phyloP scores from a whole-genome alignment of 2,888 invertebrate genomes.

The Nasonovia ribisnigri region DNA sequence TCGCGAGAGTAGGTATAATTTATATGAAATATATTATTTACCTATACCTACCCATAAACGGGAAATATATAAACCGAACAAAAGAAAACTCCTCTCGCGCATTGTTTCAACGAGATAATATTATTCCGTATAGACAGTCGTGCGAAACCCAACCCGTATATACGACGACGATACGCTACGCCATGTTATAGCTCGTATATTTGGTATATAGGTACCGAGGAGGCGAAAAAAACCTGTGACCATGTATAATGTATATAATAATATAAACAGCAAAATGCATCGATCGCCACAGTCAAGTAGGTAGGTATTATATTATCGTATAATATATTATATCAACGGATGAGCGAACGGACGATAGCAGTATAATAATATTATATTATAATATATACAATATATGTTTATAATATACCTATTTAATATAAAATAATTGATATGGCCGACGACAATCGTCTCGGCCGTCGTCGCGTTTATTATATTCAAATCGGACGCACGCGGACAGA shows the following conservation, averaged over 20 bases:
- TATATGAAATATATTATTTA: not conserved
- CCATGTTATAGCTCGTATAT: not conserved
- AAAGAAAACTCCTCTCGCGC: constrained; percentile 36
- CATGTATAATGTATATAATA: not conserved
- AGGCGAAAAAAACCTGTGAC: not conserved
- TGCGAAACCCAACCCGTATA: constrained; percentile 7
- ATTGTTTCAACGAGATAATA: constrained; percentile 24
- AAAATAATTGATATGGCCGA: constrained; percentile 64
- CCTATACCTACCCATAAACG: not conserved
- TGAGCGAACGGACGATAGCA: not conserved
- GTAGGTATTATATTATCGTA: not conserved
- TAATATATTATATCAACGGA: not conserved
- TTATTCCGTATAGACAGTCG: constrained; percentile 31
- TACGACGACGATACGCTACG: not conserved
- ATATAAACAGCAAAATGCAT: not conserved
- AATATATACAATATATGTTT: constrained; percentile 20
- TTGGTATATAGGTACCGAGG: not conserved
- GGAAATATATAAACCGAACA: not conserved
- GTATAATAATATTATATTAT: not conserved
- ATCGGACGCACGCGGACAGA: constrained; percentile 51
- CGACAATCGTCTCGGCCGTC: constrained; percentile 54
- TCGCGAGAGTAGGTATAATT: not conserved
- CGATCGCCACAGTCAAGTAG: not conserved
- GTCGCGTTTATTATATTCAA: constrained; percentile 60
- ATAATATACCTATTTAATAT: not conserved